Evolutionary conservation across 2,113 vertebrate species (phyloP).

Genomic region (Zapus hudsonius): DNA sequence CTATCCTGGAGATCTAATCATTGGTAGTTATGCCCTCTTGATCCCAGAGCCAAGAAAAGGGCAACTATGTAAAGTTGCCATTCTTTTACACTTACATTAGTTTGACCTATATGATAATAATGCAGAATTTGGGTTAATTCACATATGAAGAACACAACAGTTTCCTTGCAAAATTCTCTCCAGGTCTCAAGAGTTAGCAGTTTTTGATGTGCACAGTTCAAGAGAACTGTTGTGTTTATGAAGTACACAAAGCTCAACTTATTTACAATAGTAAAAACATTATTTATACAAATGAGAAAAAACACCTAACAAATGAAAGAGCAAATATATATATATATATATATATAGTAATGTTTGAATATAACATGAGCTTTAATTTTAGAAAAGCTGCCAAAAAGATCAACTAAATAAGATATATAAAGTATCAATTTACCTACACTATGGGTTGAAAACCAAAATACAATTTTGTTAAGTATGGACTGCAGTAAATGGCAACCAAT

Average conservation of each 20-base stretch:
- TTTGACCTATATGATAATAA: slow-evolving; percentile 26
- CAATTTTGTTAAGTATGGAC: too few species aligned
- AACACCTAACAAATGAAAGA: slow-evolving; percentile 17
- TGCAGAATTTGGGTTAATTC: slow-evolving; percentile 60
- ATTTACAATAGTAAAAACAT: slow-evolving; percentile 18
- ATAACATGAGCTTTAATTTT: background rate
- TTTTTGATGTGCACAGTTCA: slow-evolving; percentile 26
- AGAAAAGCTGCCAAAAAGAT: background rate
- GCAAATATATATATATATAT: background rate
- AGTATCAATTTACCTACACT: background rate
- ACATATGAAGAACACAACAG: slow-evolving; percentile 52
- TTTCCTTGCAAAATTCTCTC: slow-evolving; percentile 52
- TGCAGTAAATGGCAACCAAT: background rate
- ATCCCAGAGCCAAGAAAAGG: slow-evolving; percentile 40
- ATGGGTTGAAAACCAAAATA: background rate
- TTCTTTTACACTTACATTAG: slow-evolving; percentile 2
- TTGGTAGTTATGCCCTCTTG: background rate
- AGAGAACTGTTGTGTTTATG: background rate
- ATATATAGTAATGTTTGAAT: background rate
- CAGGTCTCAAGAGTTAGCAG: slow-evolving; percentile 34
- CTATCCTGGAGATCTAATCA: background rate
- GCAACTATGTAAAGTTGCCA: slow-evolving; percentile 25
- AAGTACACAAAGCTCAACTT: slow-evolving; percentile 26
- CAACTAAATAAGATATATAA: slow-evolving; percentile 34
- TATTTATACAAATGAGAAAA: background rate